Evolutionary conservation across 1,140 invertebrate genomes (phyloP), one percentile per base, ranked within the genome.

Genomic region (Drosophila guanche): DNA sequence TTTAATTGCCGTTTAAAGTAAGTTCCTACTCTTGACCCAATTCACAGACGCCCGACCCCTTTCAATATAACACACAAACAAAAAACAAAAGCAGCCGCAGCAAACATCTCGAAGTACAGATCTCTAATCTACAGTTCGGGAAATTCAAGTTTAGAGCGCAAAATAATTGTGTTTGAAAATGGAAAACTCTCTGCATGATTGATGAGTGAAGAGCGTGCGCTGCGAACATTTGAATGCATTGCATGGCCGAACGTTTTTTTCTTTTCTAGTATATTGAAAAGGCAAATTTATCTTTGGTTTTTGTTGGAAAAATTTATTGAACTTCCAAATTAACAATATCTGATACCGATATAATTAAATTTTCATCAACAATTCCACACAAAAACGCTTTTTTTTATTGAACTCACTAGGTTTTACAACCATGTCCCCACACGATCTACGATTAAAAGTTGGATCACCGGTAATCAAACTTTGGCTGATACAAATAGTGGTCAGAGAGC

Each of bases 1-100:
- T 88, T 85, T 86, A 85, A 85, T 85, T 80, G 76, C 76, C 80
- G 73, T 86, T 85, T 84, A 71, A 14, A 78, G 81, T 88, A 71
- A 83, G 78, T 76, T 86, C 70, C 83, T 88, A 70, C 20, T 78
- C 81, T 86, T 86, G 81, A 86, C 81, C 83, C 48, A 86, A 86
- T 86, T 86, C 81, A 53, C 81, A 88, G 77, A 25, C 61, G 50
- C 47, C 20, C 69, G 62, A 77, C 83, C 60, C 65, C 63, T 12
- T 37, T 12, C 33, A 37, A 37, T 12, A 37, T 37, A 14, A 45
- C 16, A 56, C 45, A 72, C 40, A 4, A 27, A 29, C 3, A 54
- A 10, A 46, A 58, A 59, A 51, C 20, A 43, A 63, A 46, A 12
- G 29, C 33, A 37, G 29, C 29, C 5, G 29, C 29, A 8, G 50